Base-by-base conservation (phyloP, 2,888 invertebrate species). In the Ditylenchus weischeri region DNA sequence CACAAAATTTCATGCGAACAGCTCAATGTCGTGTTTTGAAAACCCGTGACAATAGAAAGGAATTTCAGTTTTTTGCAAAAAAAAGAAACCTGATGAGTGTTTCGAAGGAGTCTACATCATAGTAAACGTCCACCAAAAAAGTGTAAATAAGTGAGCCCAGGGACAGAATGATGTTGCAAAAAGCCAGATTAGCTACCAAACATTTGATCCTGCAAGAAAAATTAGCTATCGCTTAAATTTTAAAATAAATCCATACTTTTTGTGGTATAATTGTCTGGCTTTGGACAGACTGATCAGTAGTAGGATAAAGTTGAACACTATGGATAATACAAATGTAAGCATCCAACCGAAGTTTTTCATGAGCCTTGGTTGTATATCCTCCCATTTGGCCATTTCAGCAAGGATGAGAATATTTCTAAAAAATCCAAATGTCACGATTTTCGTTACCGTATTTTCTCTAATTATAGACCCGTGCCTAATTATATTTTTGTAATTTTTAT, bases 41-140 rank as follows among this genome's bases (percentile, higher is more conserved):
- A n/a, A n/a, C n/a, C n/a, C n/a, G n/a, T n/a, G n/a, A n/a, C n/a
- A n/a, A n/a, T n/a, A n/a, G n/a, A n/a, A n/a, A 29, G 29, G 5
- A 29, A 29, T 29, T 2, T 29, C 2, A 43, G 8, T 3, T 43
- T 43, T 43, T 43, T 6, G 3, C 2, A 3, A 43, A 43, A 43
- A 10, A 8, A 43, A 3, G 3, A 43, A 43, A 43, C 43, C 43
- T 50, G 23, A 75, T 38, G 21, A 75, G 68, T 10, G 69, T 77
- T 49, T 77, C 62, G 23, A 75, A 72, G 0, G 75, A 75, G 65
- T 75, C 75, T n/a, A 77, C 76, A 51, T 77, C 74, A 58, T 75
- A 75, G 57, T 77, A 77, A 47, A 75, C 57, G 51, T 77, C 76
- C 21, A 77, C 29, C 36, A 75, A 54, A 50, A 76, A 69, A 3